phyloP scores from a whole-genome alignment of 2,113 vertebrate species.

The Abramis brama region DNA sequence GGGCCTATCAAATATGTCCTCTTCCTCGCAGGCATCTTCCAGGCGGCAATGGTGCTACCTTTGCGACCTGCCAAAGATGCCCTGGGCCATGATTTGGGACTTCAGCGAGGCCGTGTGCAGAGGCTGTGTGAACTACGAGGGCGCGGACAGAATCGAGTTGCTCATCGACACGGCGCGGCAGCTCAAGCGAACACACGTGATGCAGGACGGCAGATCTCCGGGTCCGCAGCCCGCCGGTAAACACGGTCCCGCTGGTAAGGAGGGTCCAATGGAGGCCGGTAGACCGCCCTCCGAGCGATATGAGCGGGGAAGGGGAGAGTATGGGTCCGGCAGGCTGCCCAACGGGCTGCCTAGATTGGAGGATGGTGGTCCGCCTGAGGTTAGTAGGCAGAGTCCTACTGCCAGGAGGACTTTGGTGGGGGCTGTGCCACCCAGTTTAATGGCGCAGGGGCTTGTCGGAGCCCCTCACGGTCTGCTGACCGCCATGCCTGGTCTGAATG shows the following conservation, averaged over 20 bases:
- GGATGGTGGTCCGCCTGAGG: conserved; percentile 75
- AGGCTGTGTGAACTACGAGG: conserved; percentile 92
- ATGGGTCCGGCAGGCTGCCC: conserved; percentile 73
- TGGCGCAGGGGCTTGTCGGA: conserved; percentile 79
- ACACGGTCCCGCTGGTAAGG: conserved; percentile 70
- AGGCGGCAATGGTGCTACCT: conserved; percentile 92
- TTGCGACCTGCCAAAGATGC: conserved; percentile 91
- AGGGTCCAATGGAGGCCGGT: conserved; percentile 65
- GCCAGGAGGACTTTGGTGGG: conserved; percentile 81
- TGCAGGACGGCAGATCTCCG: conserved; percentile 87
- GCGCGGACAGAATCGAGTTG: conserved; percentile 87
- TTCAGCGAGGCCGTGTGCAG: conserved; percentile 91
- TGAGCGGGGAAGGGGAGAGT: conserved; percentile 77
- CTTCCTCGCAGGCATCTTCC: conserved; percentile 84
- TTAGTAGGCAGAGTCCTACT: conserved; percentile 82
- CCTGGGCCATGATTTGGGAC: conserved; percentile 93
- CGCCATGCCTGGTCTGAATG: conserved; percentile 76
- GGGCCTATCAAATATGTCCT: conserved; percentile 79
- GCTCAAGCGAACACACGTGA: conserved; percentile 83
- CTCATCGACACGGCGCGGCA: conserved; percentile 87
- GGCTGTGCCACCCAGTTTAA: conserved; percentile 79
- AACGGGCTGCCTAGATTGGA: conserved; percentile 80
- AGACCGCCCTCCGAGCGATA: conserved; percentile 73
- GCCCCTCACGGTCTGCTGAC: conserved; percentile 69
- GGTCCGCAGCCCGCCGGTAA: conserved; percentile 82